Evolutionary conservation across 2,888 invertebrate species (phyloP).

Genomic region (Adela reaumurella): DNA sequence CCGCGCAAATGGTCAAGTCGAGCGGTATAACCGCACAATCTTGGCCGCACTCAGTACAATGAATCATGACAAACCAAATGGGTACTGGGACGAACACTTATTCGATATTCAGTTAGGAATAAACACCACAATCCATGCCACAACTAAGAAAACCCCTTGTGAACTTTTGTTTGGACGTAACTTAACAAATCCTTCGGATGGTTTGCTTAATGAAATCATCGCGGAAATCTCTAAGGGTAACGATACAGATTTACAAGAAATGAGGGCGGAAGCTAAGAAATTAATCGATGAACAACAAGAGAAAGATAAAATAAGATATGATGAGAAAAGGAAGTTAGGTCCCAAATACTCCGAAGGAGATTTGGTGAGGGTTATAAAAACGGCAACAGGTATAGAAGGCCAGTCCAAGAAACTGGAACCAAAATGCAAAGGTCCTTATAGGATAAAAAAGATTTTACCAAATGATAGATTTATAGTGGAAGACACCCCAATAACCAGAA

Average conservation of each 20-base stretch:
- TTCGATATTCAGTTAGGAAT: neutral
- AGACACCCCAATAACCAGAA: no score
- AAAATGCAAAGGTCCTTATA: conserved; percentile 2
- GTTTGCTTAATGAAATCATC: conserved; percentile 7
- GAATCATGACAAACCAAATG: neutral
- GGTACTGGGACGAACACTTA: neutral
- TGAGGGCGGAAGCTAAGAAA: conserved; percentile 6
- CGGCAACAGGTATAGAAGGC: neutral
- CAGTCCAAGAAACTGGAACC: conserved; percentile 6
- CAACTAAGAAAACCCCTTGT: conserved; percentile 10
- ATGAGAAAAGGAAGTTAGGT: conserved; percentile 7
- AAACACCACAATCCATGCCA: conserved; percentile 4
- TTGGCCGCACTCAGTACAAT: conserved; percentile 14
- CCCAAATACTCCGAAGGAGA: no score
- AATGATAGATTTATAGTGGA: no score
- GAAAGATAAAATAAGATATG: conserved; percentile 5
- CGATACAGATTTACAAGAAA: conserved; percentile 1
- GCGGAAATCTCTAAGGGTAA: conserved; percentile 4
- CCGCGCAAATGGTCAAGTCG: conserved; percentile 18
- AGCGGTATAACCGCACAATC: conserved; percentile 19
- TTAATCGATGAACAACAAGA: conserved; percentile 8
- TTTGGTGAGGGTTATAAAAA: conserved; percentile 4
- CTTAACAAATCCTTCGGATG: conserved; percentile 8
- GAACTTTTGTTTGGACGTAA: conserved; percentile 12
- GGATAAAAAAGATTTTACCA: no score